Evolutionary conservation across 2,113 vertebrate genomes (phyloP).

Genomic region (Oncorhynchus nerka): DNA sequence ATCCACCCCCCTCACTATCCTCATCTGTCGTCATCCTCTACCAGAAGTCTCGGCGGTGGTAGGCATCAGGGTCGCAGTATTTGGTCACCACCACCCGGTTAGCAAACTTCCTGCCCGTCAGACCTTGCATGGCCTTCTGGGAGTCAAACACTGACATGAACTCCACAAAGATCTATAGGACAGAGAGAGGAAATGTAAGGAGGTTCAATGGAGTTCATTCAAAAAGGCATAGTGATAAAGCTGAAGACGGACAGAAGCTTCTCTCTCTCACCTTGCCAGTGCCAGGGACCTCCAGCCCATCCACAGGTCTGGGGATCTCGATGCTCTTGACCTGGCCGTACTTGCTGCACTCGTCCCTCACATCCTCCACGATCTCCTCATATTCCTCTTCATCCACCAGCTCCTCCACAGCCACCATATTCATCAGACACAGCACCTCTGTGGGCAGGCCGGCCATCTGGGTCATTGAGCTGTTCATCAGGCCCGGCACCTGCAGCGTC

Average conservation of each 20-base stretch:
- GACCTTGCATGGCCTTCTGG: conserved; percentile 94
- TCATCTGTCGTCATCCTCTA: conserved; percentile 65
- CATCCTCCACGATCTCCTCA: conserved; percentile 91
- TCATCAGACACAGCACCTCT: conserved; percentile 91
- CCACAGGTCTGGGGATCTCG: conserved; percentile 90
- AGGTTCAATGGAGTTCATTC: background rate
- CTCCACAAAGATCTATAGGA: conserved; percentile 87
- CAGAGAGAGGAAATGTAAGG: background rate
- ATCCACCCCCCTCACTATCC: conserved; percentile 14
- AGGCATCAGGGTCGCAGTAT: conserved; percentile 92
- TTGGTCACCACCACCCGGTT: conserved; percentile 94
- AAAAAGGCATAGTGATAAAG: background rate
- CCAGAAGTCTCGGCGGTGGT: conserved; percentile 92
- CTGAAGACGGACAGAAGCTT: background rate
- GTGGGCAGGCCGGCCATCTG: conserved; percentile 92
- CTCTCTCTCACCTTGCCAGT: conserved; percentile 82
- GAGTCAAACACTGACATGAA: conserved; percentile 91
- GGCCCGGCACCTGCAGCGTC: conserved; percentile 90
- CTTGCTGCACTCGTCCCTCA: conserved; percentile 89
- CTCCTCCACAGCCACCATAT: conserved; percentile 92
- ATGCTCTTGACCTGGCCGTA: conserved; percentile 92
- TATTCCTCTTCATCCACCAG: conserved; percentile 91
- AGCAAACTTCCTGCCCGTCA: conserved; percentile 91
- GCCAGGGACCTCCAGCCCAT: conserved; percentile 89
- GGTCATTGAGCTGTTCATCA: conserved; percentile 85